Percentiles rank a stretch among this genome's conserved stretches.
Evolutionary conservation across 1,140 invertebrate species (phyloP).

Genomic region (Lordiphosa mommai): DNA sequence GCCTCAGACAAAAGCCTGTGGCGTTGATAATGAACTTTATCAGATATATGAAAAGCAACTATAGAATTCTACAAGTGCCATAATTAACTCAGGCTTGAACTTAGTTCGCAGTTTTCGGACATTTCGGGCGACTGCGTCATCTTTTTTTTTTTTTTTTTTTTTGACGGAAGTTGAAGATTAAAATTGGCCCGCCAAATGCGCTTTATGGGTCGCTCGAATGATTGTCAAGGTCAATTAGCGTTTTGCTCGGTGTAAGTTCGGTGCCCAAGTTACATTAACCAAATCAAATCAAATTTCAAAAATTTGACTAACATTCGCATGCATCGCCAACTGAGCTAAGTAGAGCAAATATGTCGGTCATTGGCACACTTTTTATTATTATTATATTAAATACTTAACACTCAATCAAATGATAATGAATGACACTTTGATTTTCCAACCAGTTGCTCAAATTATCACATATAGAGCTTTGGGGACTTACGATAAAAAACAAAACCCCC

Average conservation of each 20-base stretch:
- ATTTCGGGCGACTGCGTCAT: conserved; percentile 23
- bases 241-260: background rate
- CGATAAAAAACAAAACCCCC: too few relatives aligned
- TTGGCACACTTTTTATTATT: too few relatives aligned
- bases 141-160: conserved; percentile 1
- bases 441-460: too few relatives aligned
- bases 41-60: too few relatives aligned
- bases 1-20: conserved; percentile 2
- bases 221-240: conserved; percentile 63
- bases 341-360: too few relatives aligned
- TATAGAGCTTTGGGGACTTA: too few relatives aligned
- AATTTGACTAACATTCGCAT: too few relatives aligned
- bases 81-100: conserved; percentile 38
- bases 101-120: conserved; percentile 6
- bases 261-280: background rate
- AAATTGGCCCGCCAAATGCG: conserved; percentile 46
- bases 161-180: conserved; percentile 61
- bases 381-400: too few relatives aligned
- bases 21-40: background rate
- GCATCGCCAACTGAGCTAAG: too few relatives aligned
- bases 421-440: too few relatives aligned
- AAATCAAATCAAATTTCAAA: too few relatives aligned
- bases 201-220: conserved; percentile 51
- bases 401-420: too few relatives aligned
- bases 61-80: conserved; percentile 4